Evolutionary conservation across 1,140 invertebrate genomes (phyloP).

Genomic region (Drosophila kanapiae): DNA sequence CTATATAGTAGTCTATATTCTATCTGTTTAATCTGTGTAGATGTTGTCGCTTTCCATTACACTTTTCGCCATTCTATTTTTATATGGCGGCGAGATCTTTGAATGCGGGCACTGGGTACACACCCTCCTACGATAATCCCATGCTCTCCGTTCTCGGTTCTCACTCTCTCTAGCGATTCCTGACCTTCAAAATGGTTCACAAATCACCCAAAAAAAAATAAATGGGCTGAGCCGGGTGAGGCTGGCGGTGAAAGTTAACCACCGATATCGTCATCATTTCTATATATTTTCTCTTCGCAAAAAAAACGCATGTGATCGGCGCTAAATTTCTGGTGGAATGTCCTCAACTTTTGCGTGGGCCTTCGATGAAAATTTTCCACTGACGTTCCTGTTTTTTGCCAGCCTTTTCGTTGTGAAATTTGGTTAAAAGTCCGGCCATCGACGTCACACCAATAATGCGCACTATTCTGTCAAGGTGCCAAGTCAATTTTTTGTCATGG

Average conservation of each 20-base stretch:
- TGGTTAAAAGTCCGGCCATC: constrained; percentile 30
- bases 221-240: constrained; percentile 28
- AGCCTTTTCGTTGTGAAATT: constrained; percentile 34
- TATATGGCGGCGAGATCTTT: constrained; percentile 24
- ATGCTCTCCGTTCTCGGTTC: constrained; percentile 8
- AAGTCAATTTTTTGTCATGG: constrained; percentile 42
- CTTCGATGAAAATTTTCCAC: constrained; percentile 42
- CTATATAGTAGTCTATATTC: constrained; percentile 6
- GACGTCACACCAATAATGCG: constrained; percentile 51
- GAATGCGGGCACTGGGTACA: constrained; percentile 59
- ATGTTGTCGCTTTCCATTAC: constrained; percentile 21
- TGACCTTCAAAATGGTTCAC: constrained; percentile 66
- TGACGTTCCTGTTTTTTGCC: constrained; percentile 33
- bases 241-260: constrained; percentile 35
- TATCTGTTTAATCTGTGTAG: constrained; percentile 10
- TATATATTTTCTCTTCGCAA: constrained; percentile 23
- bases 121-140: constrained; percentile 33
- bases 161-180: constrained; percentile 34
- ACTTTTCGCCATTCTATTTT: constrained; percentile 55
- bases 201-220: neutral
- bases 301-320: constrained; percentile 30
- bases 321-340: constrained; percentile 19
- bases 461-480: constrained; percentile 65
- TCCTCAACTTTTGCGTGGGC: constrained; percentile 37
- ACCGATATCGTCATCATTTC: constrained; percentile 30